Percentiles rank a stretch among this genome's conserved stretches.
These are phyloP conservation scores for Scomber scombrus DNA, from an alignment of 2,113 vertebrate genomes.

Conservation along the genomic window DNA sequence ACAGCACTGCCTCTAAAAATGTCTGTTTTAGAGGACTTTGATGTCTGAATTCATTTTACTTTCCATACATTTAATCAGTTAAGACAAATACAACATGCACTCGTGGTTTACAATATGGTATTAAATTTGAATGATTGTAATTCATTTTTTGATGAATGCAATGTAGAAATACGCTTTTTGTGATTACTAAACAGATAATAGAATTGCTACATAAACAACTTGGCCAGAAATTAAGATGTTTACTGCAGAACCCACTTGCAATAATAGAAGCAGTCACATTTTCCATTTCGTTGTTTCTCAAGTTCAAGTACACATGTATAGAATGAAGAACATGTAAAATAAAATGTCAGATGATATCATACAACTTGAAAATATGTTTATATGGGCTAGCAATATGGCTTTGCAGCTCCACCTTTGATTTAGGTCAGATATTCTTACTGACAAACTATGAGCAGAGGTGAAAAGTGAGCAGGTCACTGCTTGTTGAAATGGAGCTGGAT, in stretches of 20 bases:
- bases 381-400: neutral
- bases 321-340: neutral
- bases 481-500: slow-evolving; percentile 25
- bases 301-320: neutral
- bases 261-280: too few species aligned
- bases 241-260: too few species aligned
- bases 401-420: neutral
- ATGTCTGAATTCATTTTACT: neutral
- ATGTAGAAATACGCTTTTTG: neutral
- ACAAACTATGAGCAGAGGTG: neutral
- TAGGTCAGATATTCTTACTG: slow-evolving; percentile 3
- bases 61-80: slow-evolving; percentile 7
- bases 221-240: too few species aligned
- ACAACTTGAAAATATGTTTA: neutral
- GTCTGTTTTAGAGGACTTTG: neutral
- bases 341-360: neutral
- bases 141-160: too few species aligned
- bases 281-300: neutral
- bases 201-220: too few species aligned
- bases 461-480: slow-evolving; percentile 24
- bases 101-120: neutral
- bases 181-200: neutral
- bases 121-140: too few species aligned
- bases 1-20: slow-evolving; percentile 2
- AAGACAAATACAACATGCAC: neutral